Conservation (phyloP, 2,797 vertebrate genomes). For the Amblyraja radiata region DNA sequence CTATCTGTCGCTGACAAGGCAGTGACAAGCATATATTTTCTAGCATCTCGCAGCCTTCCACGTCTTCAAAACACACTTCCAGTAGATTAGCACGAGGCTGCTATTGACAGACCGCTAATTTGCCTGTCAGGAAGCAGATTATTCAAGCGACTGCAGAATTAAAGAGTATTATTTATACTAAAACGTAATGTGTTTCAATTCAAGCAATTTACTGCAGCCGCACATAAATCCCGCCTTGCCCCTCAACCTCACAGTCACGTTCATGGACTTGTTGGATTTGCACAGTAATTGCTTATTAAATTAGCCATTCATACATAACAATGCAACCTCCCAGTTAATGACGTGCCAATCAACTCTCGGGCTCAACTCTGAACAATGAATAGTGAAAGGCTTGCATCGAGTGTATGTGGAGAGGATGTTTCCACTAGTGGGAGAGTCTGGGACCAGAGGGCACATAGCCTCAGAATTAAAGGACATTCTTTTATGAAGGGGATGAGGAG, state of each 20-base stretch:
- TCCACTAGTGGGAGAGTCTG: too few relatives aligned
- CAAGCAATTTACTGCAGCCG: too few relatives aligned
- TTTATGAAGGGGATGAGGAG: too few relatives aligned
- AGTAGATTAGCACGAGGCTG: background rate
- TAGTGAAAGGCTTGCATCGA: too few relatives aligned
- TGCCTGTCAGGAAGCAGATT: background rate
- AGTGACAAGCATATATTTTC: constrained; percentile 4
- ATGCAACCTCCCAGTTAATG: background rate
- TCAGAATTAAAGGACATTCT: too few relatives aligned
- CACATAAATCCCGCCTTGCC: background rate
- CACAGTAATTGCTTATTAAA: background rate
- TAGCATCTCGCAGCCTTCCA: background rate
- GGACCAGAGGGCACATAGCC: too few relatives aligned
- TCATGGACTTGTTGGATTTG: background rate
- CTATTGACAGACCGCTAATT: background rate
- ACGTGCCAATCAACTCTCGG: background rate
- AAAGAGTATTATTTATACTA: constrained; percentile 7
- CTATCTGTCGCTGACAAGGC: background rate
- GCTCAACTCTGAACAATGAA: background rate
- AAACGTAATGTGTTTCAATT: background rate
- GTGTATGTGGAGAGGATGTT: too few relatives aligned
- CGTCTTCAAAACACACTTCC: background rate
- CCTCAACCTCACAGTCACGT: background rate
- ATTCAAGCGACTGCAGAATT: too few relatives aligned
- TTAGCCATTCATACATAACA: background rate